These are phyloP conservation scores for Lepisosteus oculatus DNA, from an alignment of 2,113 vertebrate species.

Conservation along the genomic window DNA sequence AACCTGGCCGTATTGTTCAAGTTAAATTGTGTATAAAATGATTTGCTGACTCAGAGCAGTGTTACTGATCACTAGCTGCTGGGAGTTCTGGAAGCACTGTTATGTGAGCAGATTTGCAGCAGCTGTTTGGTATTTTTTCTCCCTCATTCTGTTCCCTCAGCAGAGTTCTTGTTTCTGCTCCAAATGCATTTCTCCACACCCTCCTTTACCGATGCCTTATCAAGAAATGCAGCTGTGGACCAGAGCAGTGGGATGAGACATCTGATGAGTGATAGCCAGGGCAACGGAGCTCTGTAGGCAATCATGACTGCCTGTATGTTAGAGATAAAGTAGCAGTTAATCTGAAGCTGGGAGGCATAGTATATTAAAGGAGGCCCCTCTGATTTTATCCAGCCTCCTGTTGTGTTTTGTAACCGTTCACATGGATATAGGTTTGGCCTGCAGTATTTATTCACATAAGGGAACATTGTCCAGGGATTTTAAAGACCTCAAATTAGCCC, in stretches of 20 bases:
- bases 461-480: no score
- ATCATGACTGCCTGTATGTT: not conserved
- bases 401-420: no score
- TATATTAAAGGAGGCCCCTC: no score
- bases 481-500: no score
- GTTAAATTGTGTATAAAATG: constrained; percentile 36
- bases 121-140: constrained; percentile 50
- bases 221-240: not conserved
- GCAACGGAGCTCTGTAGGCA: not conserved
- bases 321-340: not conserved
- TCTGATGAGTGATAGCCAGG: not conserved
- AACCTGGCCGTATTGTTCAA: constrained; percentile 9
- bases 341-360: not conserved
- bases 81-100: constrained; percentile 63
- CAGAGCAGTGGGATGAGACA: not conserved
- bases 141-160: not conserved
- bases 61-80: constrained; percentile 42
- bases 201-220: not conserved
- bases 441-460: no score
- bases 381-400: not conserved
- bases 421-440: no score
- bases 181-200: not conserved
- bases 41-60: constrained; percentile 63
- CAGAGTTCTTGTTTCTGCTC: not conserved
- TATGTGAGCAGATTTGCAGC: constrained; percentile 45